Conservation (phyloP, 2,797 vertebrate genomes). For the Cossypha niveicapilla region DNA sequence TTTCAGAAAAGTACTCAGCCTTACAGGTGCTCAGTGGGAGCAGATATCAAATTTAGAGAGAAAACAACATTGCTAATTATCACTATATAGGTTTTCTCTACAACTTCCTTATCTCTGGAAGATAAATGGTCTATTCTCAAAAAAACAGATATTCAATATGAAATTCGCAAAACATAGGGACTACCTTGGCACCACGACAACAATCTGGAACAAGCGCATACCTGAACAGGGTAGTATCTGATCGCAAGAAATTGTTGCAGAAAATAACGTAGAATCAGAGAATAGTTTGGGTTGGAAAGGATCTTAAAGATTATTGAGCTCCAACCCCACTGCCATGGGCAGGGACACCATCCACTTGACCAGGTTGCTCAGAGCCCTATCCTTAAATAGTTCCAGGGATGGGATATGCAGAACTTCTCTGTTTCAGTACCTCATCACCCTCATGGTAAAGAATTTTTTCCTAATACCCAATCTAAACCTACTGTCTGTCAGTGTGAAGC, state of each 20-base stretch:
- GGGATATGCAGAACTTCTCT: neutral
- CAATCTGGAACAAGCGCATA: neutral
- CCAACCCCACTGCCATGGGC: neutral
- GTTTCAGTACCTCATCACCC: neutral
- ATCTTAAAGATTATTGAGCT: neutral
- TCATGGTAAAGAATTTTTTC: too few relatives aligned
- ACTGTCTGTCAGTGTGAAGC: neutral
- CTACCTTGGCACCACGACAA: neutral
- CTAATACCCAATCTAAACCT: neutral
- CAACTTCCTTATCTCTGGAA: neutral
- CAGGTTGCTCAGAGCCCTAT: neutral
- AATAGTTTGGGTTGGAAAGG: neutral
- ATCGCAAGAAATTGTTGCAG: neutral
- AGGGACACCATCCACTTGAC: neutral
- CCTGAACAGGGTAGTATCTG: neutral
- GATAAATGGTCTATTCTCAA: neutral
- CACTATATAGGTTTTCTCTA: neutral
- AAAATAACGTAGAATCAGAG: neutral
- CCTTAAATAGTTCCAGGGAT: neutral
- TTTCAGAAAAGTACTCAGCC: neutral
- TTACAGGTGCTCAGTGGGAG: neutral
- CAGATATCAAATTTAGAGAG: neutral
- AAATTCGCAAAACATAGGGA: neutral
- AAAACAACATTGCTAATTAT: neutral
- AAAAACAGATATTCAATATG: neutral